Percentiles rank a stretch among this genome's conserved stretches.
Evolutionary conservation across 2,888 invertebrate species (phyloP).

Genomic region (Amphiduros pacificus): DNA sequence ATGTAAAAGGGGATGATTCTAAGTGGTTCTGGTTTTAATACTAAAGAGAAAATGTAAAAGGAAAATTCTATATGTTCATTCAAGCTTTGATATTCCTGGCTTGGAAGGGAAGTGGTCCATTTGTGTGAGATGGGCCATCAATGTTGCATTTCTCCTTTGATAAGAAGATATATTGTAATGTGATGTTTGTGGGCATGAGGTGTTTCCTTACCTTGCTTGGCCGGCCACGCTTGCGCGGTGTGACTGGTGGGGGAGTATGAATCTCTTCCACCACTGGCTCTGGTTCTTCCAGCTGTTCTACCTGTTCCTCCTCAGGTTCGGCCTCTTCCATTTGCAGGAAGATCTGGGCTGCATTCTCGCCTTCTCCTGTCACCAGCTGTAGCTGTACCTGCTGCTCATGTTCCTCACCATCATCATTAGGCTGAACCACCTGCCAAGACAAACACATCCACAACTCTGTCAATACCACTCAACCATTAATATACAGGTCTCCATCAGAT

Average conservation of each 20-base stretch:
- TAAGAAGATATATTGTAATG: no score
- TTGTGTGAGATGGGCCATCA: no score
- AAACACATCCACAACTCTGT: no score
- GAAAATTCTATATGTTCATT: neutral
- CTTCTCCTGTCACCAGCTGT: constrained; percentile 14
- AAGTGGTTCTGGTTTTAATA: neutral
- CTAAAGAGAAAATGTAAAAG: neutral
- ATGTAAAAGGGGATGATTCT: no score
- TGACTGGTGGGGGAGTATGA: constrained; percentile 1
- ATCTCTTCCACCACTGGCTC: constrained; percentile 31
- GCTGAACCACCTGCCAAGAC: no score
- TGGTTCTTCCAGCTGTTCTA: constrained; percentile 44
- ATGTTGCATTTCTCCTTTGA: no score
- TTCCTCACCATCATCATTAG: neutral
- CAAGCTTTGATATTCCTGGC: no score
- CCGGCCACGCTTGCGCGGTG: neutral
- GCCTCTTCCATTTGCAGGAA: constrained; percentile 45
- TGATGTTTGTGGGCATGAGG: no score
- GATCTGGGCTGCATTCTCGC: constrained; percentile 21
- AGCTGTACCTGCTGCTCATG: constrained; percentile 9
- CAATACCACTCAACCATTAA: no score
- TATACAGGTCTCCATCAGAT: no score
- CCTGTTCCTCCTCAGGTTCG: constrained; percentile 55
- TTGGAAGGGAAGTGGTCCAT: no score
- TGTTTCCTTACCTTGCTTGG: neutral